Percentiles rank a stretch among this genome's conserved stretches.
These are phyloP conservation scores for Cossypha niveicapilla DNA, from an alignment of 2,797 vertebrate genomes.

Conservation along the genomic window DNA sequence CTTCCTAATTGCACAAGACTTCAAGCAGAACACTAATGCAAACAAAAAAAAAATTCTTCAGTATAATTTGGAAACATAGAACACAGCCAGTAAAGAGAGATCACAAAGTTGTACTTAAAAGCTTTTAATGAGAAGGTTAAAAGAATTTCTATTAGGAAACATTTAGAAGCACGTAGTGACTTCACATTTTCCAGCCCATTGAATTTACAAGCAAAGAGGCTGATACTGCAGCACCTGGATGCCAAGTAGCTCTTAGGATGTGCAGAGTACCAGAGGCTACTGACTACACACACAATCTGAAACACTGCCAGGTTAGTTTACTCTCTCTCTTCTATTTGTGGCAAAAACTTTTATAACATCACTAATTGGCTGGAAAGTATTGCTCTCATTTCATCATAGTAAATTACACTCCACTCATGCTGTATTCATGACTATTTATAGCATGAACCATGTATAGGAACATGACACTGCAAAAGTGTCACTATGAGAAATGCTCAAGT, in stretches of 20 bases:
- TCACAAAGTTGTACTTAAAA: neutral
- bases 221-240: neutral
- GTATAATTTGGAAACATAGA: constrained; percentile 11
- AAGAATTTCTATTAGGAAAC: neutral
- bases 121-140: neutral
- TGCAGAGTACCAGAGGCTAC: neutral
- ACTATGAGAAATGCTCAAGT: neutral
- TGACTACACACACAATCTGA: neutral
- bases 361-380: neutral
- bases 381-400: neutral
- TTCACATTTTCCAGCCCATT: constrained; percentile 22
- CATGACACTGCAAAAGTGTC: neutral
- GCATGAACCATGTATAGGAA: neutral
- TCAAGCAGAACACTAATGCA: neutral
- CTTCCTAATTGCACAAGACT: neutral
- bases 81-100: neutral
- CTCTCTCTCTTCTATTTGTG: neutral
- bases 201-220: neutral
- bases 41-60: neutral
- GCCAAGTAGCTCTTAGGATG: neutral
- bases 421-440: neutral
- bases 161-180: neutral
- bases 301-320: neutral
- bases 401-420: neutral
- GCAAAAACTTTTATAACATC: neutral